Evolutionary conservation across 2,113 vertebrate genomes (phyloP), one percentile per base, ranked within the genome.

Genomic region (Varanus salvator): DNA sequence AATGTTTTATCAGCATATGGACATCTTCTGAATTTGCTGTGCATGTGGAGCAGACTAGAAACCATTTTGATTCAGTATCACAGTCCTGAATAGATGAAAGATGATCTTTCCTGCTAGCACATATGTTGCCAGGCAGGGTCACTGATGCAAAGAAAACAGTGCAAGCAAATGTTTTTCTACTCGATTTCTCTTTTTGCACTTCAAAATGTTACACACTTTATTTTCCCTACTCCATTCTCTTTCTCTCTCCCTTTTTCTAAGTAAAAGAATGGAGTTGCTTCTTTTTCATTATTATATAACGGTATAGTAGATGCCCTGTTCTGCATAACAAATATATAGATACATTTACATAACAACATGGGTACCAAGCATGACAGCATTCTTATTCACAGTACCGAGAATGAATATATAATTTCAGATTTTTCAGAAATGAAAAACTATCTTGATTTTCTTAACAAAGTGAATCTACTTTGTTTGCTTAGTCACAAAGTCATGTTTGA

Each of bases 251-350:
- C 38, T 44, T 44, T 44, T 54, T 54, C 54, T 7, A 54, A 54
- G 54, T 4, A 54, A 7, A 54, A 2, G 27, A 69, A 27, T 38
- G 74, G 80, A 80, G 6, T 17, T 72, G 86, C 6, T 48, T 77
- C 48, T 72, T 85, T 71, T 21, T 71, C 38, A 44, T 44, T 44
- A 44, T 44, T 44, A 44, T 0, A 0, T n/a, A 72, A 25, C 66
- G 77, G 50, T 66, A 34, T 0, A 0, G 19, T 78, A 52, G 0
- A 8, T 71, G n/a, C 44, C 82, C 25, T 17, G 1, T 9, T 19
- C 0, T 8, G 29, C 27, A 0, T 3, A 23, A 1, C 85, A 34
- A 66, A 86, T 15, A 0, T 0, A 7, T 64, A 12, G 21, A 29
- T 12, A 60, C 2, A 5, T 68, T 48, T 84, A 84, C 23, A 44